Conservation (phyloP, 2,113 vertebrate genomes). For the Leucoraja erinaceus region DNA sequence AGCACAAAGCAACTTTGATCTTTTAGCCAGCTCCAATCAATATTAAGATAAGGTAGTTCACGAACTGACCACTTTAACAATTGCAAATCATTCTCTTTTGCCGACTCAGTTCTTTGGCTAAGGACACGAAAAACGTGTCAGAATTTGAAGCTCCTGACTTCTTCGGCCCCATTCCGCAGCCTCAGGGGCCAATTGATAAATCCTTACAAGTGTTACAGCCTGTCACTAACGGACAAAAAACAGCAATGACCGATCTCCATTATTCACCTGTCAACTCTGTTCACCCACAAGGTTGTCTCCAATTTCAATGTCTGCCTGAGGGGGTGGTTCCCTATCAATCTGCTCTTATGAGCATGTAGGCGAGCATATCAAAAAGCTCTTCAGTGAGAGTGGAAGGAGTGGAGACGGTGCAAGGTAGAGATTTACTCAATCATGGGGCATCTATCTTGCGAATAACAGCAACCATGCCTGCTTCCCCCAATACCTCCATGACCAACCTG, state of each 20-base stretch:
- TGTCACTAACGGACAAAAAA: background rate
- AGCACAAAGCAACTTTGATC: background rate
- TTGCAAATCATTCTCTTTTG: background rate
- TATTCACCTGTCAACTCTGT: background rate
- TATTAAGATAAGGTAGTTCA: constrained; percentile 26
- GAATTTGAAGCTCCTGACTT: background rate
- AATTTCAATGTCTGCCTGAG: background rate
- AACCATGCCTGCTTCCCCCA: background rate
- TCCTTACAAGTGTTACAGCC: background rate
- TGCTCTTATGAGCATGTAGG: background rate
- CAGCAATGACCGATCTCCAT: background rate
- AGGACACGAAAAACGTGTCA: background rate
- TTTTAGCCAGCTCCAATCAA: constrained; percentile 26
- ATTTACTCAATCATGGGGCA: background rate
- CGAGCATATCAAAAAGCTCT: background rate
- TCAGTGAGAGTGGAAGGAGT: background rate
- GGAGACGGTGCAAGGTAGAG: background rate
- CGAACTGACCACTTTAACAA: constrained; percentile 14
- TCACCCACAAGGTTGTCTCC: background rate
- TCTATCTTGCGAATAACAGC: background rate
- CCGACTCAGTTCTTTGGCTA: background rate
- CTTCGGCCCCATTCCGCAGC: background rate
- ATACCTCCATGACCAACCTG: too few relatives aligned
- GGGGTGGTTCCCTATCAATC: background rate
- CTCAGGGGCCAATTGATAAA: background rate